phyloP scores from a whole-genome alignment of 2,888 invertebrate genomes.

The Lepidocyrtinus sp. region DNA sequence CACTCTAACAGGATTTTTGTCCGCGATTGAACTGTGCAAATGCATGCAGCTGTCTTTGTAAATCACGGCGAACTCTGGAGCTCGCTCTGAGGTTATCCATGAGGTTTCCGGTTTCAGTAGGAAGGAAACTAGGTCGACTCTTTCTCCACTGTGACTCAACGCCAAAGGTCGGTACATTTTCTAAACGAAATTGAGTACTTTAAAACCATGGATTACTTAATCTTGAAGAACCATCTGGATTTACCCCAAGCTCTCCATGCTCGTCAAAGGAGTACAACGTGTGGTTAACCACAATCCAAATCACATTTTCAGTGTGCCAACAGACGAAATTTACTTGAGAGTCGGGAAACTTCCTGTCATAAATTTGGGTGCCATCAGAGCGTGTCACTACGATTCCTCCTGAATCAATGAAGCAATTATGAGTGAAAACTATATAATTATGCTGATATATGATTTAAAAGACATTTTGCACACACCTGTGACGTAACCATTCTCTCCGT shows the following conservation, averaged over 20 bases:
- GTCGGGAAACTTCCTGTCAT: constrained; percentile 38
- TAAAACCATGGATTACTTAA: not conserved
- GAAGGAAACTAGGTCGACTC: constrained; percentile 26
- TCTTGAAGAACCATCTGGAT: not conserved
- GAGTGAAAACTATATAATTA: not conserved
- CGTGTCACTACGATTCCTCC: constrained; percentile 31
- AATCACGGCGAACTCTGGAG: constrained; percentile 25
- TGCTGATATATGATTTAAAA: no score
- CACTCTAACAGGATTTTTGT: constrained; percentile 26
- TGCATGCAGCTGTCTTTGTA: constrained; percentile 42
- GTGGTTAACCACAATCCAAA: constrained; percentile 27
- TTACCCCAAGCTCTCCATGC: constrained; percentile 37
- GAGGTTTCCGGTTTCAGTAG: constrained; percentile 35
- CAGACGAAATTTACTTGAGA: constrained; percentile 28
- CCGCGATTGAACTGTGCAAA: constrained; percentile 7
- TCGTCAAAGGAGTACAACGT: constrained; percentile 28
- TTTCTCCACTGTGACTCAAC: not conserved
- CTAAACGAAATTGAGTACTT: constrained; percentile 2
- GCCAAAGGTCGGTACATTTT: constrained; percentile 6
- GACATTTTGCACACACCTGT: constrained; percentile 16
- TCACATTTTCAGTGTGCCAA: constrained; percentile 28
- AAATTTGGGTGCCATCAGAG: constrained; percentile 35
- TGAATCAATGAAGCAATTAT: not conserved
- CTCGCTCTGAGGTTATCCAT: constrained; percentile 22
- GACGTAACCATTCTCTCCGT: constrained; percentile 22